These are phyloP conservation scores for Drosophila sucinea DNA, from an alignment of 1,140 invertebrate species.

Conservation along the genomic window DNA sequence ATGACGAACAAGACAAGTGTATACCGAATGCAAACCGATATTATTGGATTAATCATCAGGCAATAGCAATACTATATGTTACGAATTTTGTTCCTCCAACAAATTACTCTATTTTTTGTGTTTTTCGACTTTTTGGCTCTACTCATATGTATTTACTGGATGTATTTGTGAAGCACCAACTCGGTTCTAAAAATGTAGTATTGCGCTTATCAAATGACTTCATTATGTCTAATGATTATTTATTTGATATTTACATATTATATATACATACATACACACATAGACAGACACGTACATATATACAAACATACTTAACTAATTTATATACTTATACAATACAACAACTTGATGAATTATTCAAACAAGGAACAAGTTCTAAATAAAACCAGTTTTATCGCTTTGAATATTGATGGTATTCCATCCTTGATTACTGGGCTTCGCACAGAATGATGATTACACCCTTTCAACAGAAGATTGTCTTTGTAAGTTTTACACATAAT, in stretches of 20 bases:
- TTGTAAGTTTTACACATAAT: too few species aligned
- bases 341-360: slow-evolving; percentile 57
- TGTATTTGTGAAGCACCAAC: slow-evolving; percentile 45
- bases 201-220: slow-evolving; percentile 63
- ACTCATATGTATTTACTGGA: slow-evolving; percentile 59
- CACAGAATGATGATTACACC: too few species aligned
- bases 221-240: slow-evolving; percentile 61
- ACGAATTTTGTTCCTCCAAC: slow-evolving; percentile 58
- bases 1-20: slow-evolving; percentile 24
- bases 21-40: slow-evolving; percentile 41
- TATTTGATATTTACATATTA: slow-evolving; percentile 76
- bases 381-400: slow-evolving; percentile 74
- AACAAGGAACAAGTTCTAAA: slow-evolving; percentile 63
- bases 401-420: background rate
- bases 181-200: slow-evolving; percentile 55
- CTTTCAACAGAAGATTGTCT: too few species aligned
- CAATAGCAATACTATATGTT: slow-evolving; percentile 53
- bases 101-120: slow-evolving; percentile 34
- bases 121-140: slow-evolving; percentile 14
- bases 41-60: slow-evolving; percentile 67
- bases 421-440: too few species aligned
- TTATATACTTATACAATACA: slow-evolving; percentile 73
- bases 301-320: slow-evolving; percentile 67
- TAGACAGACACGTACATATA: slow-evolving; percentile 45
- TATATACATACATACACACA: slow-evolving; percentile 37